phyloP scores from a whole-genome alignment of 2,888 invertebrate genomes.

The Oligia latruncula region DNA sequence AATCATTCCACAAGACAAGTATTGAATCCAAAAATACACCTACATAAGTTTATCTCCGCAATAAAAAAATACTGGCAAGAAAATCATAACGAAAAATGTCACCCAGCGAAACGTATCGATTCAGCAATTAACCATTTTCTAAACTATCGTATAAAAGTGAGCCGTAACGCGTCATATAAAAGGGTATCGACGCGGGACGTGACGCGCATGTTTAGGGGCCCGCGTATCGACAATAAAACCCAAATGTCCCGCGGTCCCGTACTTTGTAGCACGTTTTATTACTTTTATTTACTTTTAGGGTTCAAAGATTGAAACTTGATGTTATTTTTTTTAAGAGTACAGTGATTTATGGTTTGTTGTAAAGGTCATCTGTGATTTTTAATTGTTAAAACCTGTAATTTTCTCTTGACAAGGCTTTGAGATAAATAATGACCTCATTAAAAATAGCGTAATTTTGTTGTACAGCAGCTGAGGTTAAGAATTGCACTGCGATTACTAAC shows the following conservation, averaged over 20 bases:
- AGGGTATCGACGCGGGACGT: constrained; percentile 62
- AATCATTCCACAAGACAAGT: not conserved
- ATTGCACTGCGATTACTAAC: no score
- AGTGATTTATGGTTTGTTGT: constrained; percentile 44
- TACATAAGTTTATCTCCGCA: no score
- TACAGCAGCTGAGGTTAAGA: not conserved
- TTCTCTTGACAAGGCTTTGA: not conserved
- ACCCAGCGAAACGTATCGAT: constrained; percentile 32
- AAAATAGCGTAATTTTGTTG: not conserved
- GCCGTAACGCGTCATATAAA: constrained; percentile 56
- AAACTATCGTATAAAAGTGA: constrained; percentile 61
- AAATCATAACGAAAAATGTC: constrained; percentile 16
- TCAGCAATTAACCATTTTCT: constrained; percentile 57
- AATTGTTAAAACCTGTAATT: constrained; percentile 17
- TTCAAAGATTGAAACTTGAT: constrained; percentile 60
- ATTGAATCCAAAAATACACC: not conserved
- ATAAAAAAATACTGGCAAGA: not conserved
- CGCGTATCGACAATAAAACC: constrained; percentile 67
- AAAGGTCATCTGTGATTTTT: constrained; percentile 35
- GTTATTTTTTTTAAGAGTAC: constrained; percentile 55
- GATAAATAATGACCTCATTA: not conserved
- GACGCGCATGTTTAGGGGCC: constrained; percentile 54
- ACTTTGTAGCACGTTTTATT: constrained; percentile 67
- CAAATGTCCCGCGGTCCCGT: constrained; percentile 59
- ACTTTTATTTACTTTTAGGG: constrained; percentile 67